Evolutionary conservation across 2,113 vertebrate species (phyloP).

Genomic region (Procavia capensis): DNA sequence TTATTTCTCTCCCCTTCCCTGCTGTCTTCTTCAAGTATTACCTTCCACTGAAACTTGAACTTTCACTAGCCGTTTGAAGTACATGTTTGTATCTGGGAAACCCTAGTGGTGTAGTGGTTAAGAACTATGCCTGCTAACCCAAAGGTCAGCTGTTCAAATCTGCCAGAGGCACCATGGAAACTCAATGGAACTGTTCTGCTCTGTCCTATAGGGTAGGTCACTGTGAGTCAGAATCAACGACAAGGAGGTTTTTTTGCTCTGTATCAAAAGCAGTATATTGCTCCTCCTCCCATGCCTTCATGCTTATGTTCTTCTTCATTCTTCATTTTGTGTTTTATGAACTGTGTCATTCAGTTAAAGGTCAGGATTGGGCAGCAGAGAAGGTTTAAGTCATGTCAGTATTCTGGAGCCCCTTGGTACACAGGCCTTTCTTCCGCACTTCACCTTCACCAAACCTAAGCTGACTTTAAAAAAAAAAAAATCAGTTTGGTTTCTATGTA

Average conservation of each 20-base stretch:
- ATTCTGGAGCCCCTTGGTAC: not conserved
- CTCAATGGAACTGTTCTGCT: too few relatives aligned
- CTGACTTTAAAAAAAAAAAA: too few relatives aligned
- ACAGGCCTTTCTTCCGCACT: not conserved
- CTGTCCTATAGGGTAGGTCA: too few relatives aligned
- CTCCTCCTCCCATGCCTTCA: not conserved
- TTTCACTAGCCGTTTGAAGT: slow-evolving; percentile 19
- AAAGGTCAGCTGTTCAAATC: too few relatives aligned
- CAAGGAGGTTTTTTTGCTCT: too few relatives aligned
- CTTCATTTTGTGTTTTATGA: slow-evolving; percentile 54
- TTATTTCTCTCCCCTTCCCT: slow-evolving; percentile 23
- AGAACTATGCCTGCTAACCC: too few relatives aligned
- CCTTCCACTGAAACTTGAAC: slow-evolving; percentile 66
- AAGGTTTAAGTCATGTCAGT: not conserved
- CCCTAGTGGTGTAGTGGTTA: too few relatives aligned
- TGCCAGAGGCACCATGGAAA: too few relatives aligned
- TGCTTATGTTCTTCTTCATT: not conserved
- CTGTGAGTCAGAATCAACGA: too few relatives aligned
- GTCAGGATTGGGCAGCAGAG: not conserved
- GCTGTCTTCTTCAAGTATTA: slow-evolving; percentile 64
- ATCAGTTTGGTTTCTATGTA: too few relatives aligned
- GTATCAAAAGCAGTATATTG: slow-evolving; percentile 33
- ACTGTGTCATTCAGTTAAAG: not conserved
- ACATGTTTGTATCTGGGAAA: slow-evolving; percentile 4
- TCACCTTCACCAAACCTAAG: not conserved